Base-by-base conservation (phyloP, 2,888 invertebrate genomes). In the Invenusta paracnida region DNA sequence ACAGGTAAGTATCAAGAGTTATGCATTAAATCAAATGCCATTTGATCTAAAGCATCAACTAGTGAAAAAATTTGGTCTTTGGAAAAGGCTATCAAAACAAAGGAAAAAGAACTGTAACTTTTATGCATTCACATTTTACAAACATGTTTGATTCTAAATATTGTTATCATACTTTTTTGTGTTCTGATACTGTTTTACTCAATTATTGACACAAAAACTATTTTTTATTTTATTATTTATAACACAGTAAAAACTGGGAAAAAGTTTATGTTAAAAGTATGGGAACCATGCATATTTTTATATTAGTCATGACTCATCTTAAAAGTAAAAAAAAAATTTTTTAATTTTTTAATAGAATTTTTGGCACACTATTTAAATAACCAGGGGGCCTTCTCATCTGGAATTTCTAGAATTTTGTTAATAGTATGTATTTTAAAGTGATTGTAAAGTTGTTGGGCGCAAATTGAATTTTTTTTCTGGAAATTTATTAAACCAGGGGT, bases 21-120 rank as follows among this genome's bases (percentile, higher is more conserved):
- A 13, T 73, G 73, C 73, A 73, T 73, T 73, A 73, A 73, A 23
- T 73, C 73, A 73, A 73, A 73, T 73, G 73, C 73, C 73, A 13
- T 73, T 73, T 23, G 73, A 73, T 73, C 73, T 73, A 73, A 73
- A 73, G 73, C 73, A 73, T 73, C 27, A 25, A 73, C 73, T 73
- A 73, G 17, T 73, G 23, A 73, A 73, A 23, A 73, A 73, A 73
- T 73, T 13, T 23, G 23, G 73, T 73, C 73, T 73, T 73, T 73
- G 73, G 17, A 5, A 48, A 48, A 48, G 5, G 48, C 48, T 48
- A 48, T 48, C 48, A 48, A 48, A 17, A 48, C 48, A 48, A 48
- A 48, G 48, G 48, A 48, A 48, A 48, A 25, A 73, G 73, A 73
- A 13, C 27, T 73, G 27, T 73, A 73, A 73, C 73, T 73, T 73